Percentiles rank a stretch among this genome's conserved stretches.
phyloP scores from a whole-genome alignment of 2,113 vertebrate genomes.

The Dolichotis patagonum region DNA sequence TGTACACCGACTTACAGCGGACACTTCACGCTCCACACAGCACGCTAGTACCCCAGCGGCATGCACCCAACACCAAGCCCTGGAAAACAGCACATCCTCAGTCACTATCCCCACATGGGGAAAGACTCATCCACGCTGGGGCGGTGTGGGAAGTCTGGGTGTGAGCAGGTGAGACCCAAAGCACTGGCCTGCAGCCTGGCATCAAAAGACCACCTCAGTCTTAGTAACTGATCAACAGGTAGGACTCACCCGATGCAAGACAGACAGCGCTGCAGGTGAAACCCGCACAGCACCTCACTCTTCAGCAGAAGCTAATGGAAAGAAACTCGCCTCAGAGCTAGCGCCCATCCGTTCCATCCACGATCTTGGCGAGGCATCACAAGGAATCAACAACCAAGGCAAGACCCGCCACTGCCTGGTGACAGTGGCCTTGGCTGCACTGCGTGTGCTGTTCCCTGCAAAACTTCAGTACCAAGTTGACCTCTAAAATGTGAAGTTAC shows the following conservation, averaged over 20 bases:
- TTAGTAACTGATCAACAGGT: accelerated
- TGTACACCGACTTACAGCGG: no score
- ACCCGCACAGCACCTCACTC: accelerated
- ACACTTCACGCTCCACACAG: not conserved
- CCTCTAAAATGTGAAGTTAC: not conserved
- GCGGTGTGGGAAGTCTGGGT: not conserved
- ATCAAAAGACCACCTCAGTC: not conserved
- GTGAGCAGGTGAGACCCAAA: not conserved
- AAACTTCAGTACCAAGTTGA: accelerated
- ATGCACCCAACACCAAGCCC: accelerated
- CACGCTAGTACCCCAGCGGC: not conserved
- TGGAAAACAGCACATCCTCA: accelerated
- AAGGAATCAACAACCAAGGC: accelerated
- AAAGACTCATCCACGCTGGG: accelerated
- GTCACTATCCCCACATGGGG: accelerated
- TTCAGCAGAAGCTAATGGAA: accelerated
- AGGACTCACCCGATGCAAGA: not conserved
- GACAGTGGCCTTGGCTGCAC: not conserved
- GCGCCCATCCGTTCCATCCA: accelerated
- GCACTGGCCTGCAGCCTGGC: not conserved
- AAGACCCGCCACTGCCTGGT: not conserved
- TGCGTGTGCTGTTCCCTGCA: accelerated
- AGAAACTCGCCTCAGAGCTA: accelerated
- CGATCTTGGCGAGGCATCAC: accelerated
- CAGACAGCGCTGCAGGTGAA: not conserved